These are phyloP conservation scores for Chelon labrosus DNA, from an alignment of 2,797 vertebrate species.

Conservation along the genomic window DNA sequence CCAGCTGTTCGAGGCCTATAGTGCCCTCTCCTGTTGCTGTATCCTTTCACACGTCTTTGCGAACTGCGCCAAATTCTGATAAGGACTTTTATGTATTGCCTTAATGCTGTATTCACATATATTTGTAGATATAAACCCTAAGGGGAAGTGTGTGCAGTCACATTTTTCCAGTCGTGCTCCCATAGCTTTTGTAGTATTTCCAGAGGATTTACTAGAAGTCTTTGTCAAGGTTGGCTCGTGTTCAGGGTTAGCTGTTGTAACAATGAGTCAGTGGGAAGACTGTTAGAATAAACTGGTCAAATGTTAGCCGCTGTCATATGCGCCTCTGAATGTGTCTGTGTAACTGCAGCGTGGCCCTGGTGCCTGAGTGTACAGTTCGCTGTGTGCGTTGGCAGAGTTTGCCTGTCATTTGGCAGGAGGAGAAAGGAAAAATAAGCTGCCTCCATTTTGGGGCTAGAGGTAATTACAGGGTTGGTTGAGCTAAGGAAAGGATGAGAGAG, in stretches of 20 bases:
- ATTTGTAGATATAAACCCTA: not conserved
- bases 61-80: not conserved
- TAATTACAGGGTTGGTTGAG: conserved; percentile 82
- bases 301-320: conserved; percentile 15
- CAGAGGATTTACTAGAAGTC: conserved; percentile 60
- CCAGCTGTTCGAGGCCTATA: conserved; percentile 98
- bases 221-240: conserved; percentile 38
- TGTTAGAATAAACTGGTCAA: conserved; percentile 9
- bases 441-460: conserved; percentile 74
- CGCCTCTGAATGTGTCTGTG: conserved; percentile 27
- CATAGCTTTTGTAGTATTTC: conserved; percentile 37
- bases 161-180: conserved; percentile 3
- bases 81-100: not conserved
- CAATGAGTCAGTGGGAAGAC: conserved; percentile 57
- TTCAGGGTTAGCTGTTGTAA: conserved; percentile 39
- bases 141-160: not conserved
- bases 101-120: not conserved
- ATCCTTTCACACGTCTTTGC: conserved; percentile 86
- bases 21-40: conserved; percentile 99
- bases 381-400: conserved; percentile 72
- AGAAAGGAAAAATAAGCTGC: conserved; percentile 80
- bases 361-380: conserved; percentile 56
- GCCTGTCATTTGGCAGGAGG: conserved; percentile 76
- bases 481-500: conserved; percentile 76
- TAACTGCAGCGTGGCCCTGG: conserved; percentile 42